A percentile compares a stretch with the other conserved stretches of the same genome.
These are phyloP conservation scores for Caenorhabditis wallacei DNA, from an alignment of 2,888 invertebrate genomes.

Conservation along the genomic window DNA sequence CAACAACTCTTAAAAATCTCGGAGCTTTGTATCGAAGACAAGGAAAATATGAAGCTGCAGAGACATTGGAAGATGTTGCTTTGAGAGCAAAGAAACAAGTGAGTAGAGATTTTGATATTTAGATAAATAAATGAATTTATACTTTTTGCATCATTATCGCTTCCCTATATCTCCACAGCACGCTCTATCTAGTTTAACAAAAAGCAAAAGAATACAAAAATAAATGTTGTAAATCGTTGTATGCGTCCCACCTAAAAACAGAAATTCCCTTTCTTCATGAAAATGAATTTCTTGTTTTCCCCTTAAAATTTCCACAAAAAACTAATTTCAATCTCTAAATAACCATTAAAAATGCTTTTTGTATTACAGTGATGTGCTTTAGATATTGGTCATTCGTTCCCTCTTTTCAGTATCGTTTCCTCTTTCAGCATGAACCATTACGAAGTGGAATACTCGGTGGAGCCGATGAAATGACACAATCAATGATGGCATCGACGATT, in stretches of 20 bases:
- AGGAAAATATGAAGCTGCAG: slow-evolving; percentile 99
- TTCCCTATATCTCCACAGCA: slow-evolving; percentile 33
- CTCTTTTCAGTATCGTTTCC: slow-evolving; percentile 51
- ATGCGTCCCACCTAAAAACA: slow-evolving; percentile 1
- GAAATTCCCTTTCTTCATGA: neutral
- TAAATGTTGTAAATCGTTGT: slow-evolving; percentile 36
- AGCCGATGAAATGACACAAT: slow-evolving; percentile 64
- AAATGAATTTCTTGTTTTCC: neutral
- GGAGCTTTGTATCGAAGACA: slow-evolving; percentile 98
- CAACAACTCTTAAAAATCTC: slow-evolving; percentile 97
- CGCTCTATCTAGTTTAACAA: slow-evolving; percentile 11
- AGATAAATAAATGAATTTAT: neutral
- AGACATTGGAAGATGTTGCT: slow-evolving; percentile 98
- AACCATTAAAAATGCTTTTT: slow-evolving; percentile 33
- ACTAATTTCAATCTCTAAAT: slow-evolving; percentile 11
- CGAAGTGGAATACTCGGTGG: slow-evolving; percentile 50
- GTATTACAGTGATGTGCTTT: slow-evolving; percentile 28
- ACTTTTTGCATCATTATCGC: slow-evolving; percentile 27
- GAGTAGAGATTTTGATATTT: neutral
- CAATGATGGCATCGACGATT: slow-evolving; percentile 67
- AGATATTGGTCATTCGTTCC: slow-evolving; percentile 41
- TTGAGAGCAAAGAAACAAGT: slow-evolving; percentile 89
- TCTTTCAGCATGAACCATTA: slow-evolving; percentile 73
- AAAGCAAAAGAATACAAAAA: neutral
- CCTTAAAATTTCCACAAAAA: neutral